phyloP scores from a whole-genome alignment of 1,140 invertebrate genomes.

The Potamilus streckersoni region DNA sequence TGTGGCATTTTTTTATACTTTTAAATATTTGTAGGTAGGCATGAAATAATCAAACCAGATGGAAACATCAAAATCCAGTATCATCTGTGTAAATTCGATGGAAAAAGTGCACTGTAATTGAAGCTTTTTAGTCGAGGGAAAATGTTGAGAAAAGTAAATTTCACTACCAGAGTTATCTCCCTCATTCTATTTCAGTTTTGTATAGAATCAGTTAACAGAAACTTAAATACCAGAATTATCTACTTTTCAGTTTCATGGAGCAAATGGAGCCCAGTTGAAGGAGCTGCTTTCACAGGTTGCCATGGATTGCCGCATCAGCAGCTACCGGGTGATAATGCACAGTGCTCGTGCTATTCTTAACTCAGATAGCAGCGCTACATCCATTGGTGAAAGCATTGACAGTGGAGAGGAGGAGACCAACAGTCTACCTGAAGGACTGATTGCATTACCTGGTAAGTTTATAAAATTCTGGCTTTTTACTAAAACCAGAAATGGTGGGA shows the following conservation, averaged over 20 bases:
- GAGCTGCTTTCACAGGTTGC: constrained; percentile 45
- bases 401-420: constrained; percentile 70
- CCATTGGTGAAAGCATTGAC: not conserved
- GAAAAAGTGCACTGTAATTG: no score
- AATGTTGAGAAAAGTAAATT: no score
- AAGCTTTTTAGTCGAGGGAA: no score
- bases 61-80: no score
- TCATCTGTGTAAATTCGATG: no score
- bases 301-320: constrained; percentile 64
- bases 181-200: no score
- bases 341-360: constrained; percentile 75
- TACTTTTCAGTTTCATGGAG: constrained; percentile 47
- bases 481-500: constrained; percentile 42
- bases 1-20: no score
- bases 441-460: constrained; percentile 73
- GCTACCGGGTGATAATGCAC: constrained; percentile 74
- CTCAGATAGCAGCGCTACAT: constrained; percentile 68
- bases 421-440: constrained; percentile 26
- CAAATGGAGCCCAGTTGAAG: constrained; percentile 49
- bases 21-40: no score
- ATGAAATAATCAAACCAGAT: no score
- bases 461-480: constrained; percentile 70
- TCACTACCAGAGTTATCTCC: no score
- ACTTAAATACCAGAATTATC: no score
- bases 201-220: no score